A percentile compares a stretch with the other conserved stretches of the same genome.
Conservation (phyloP, 2,797 vertebrate species). For the Typhlichthys subterraneus region DNA sequence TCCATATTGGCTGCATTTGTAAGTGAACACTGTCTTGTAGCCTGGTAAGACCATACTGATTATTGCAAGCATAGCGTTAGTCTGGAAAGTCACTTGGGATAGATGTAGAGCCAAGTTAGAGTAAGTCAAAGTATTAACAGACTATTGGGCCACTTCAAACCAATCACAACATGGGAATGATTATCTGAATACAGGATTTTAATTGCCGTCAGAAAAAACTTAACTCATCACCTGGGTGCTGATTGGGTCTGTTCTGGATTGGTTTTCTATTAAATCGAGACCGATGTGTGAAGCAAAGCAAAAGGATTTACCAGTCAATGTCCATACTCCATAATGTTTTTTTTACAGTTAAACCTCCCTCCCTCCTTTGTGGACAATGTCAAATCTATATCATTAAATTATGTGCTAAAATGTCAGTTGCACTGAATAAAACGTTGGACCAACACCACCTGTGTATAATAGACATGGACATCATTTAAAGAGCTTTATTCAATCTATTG, state of each 20-base stretch:
- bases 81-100: too few relatives aligned
- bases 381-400: background rate
- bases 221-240: too few relatives aligned
- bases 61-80: too few relatives aligned
- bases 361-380: background rate
- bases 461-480: too few relatives aligned
- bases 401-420: background rate
- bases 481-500: too few relatives aligned
- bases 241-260: too few relatives aligned
- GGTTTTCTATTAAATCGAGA: too few relatives aligned
- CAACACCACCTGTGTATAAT: too few relatives aligned
- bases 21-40: constrained; percentile 22
- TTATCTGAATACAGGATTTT: background rate
- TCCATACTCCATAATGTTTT: background rate
- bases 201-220: too few relatives aligned
- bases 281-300: too few relatives aligned
- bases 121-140: too few relatives aligned
- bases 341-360: background rate
- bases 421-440: constrained; percentile 8
- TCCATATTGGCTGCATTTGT: constrained; percentile 58
- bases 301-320: background rate
- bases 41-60: background rate
- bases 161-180: background rate
- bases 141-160: background rate
- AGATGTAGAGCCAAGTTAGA: too few relatives aligned